These are phyloP conservation scores for Abrostola triplasia DNA, from an alignment of 2,888 invertebrate species.

Conservation along the genomic window DNA sequence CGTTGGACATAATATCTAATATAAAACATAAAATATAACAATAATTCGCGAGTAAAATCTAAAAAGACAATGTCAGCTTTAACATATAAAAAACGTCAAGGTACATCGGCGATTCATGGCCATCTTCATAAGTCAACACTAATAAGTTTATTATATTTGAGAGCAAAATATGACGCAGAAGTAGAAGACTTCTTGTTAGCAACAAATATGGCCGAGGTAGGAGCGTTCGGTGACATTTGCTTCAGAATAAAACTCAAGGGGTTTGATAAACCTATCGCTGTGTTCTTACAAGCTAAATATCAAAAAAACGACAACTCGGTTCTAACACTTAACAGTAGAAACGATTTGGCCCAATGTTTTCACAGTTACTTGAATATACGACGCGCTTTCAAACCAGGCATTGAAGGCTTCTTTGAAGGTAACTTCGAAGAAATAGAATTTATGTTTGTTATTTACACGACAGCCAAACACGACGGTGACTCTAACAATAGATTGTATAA, in stretches of 20 bases:
- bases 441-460: slow-evolving; percentile 48
- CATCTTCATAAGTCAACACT: slow-evolving; percentile 53
- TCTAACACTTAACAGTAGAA: slow-evolving; percentile 19
- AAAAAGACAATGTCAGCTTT: not conserved
- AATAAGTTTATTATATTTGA: slow-evolving; percentile 42
- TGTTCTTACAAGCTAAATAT: slow-evolving; percentile 51
- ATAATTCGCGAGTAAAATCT: not conserved
- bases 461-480: slow-evolving; percentile 25
- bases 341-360: slow-evolving; percentile 33
- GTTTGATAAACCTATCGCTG: slow-evolving; percentile 16
- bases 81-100: slow-evolving; percentile 25
- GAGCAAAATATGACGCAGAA: slow-evolving; percentile 21
- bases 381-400: slow-evolving; percentile 15
- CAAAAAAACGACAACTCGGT: slow-evolving; percentile 27
- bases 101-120: slow-evolving; percentile 48
- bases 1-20: not conserved
- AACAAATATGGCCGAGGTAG: slow-evolving; percentile 45
- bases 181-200: slow-evolving; percentile 47
- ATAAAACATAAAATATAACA: too few species aligned
- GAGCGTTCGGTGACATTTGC: slow-evolving; percentile 50
- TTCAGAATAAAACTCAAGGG: slow-evolving; percentile 37
- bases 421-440: slow-evolving; percentile 31
- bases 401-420: slow-evolving; percentile 32
- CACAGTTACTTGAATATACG: slow-evolving; percentile 35
- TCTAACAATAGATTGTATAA: slow-evolving; percentile 5